phyloP scores from a whole-genome alignment of 2,888 invertebrate species.

The Coecobrya sp. region DNA sequence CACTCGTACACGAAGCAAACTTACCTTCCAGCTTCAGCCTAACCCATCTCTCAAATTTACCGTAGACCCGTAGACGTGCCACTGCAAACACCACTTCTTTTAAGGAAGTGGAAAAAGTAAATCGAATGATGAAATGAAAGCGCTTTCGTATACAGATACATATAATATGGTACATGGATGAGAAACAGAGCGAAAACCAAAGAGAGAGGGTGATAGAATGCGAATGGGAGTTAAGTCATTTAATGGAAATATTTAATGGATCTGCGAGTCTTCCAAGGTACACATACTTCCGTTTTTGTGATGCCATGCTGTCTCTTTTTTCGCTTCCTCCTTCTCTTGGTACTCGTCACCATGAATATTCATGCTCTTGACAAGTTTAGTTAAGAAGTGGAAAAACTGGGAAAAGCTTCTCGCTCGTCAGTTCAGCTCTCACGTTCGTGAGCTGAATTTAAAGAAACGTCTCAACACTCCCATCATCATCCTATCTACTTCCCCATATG shows the following conservation, averaged over 20 bases:
- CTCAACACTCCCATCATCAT: slow-evolving; percentile 58
- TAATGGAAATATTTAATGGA: slow-evolving; percentile 82
- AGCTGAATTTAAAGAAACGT: slow-evolving; percentile 62
- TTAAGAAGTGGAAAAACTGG: slow-evolving; percentile 63
- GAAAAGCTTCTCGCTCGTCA: slow-evolving; percentile 48
- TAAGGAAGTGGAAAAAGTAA: slow-evolving; percentile 45
- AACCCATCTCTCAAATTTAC: slow-evolving; percentile 57
- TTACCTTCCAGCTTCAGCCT: slow-evolving; percentile 22
- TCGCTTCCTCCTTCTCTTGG: slow-evolving; percentile 37
- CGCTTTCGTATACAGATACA: slow-evolving; percentile 21
- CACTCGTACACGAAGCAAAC: slow-evolving; percentile 55
- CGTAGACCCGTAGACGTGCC: slow-evolving; percentile 68
- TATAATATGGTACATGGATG: neutral
- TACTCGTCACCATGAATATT: slow-evolving; percentile 76
- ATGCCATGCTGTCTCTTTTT: slow-evolving; percentile 47
- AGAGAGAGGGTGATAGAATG: slow-evolving; percentile 72
- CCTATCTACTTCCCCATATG: neutral
- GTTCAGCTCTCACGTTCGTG: slow-evolving; percentile 71
- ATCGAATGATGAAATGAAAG: slow-evolving; percentile 69
- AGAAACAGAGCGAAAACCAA: slow-evolving; percentile 39
- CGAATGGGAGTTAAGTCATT: slow-evolving; percentile 81
- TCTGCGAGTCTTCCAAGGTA: slow-evolving; percentile 69
- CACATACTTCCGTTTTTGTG: slow-evolving; percentile 68
- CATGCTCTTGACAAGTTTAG: slow-evolving; percentile 74
- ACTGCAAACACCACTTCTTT: slow-evolving; percentile 48